Conservation (phyloP, 2,888 invertebrate genomes). For the Hoplodrina ambigua region DNA sequence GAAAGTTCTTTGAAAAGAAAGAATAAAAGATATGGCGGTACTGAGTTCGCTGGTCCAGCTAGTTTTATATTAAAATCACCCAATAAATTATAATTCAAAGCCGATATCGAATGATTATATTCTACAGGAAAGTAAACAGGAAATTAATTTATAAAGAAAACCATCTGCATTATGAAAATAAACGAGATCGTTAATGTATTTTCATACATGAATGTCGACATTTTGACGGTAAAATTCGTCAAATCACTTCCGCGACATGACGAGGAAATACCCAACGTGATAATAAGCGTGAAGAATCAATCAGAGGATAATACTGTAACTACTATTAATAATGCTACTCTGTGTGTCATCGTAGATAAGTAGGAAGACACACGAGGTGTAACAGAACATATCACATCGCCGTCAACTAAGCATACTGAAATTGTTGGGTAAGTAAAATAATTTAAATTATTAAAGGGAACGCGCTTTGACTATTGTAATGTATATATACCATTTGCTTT, state of each 20-base stretch:
- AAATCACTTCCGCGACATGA: slow-evolving; percentile 13
- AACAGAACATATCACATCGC: no score
- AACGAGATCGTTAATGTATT: slow-evolving; percentile 19
- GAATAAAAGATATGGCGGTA: no score
- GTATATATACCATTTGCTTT: no score
- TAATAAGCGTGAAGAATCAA: slow-evolving; percentile 29
- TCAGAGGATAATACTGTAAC: not conserved
- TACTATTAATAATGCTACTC: slow-evolving; percentile 15
- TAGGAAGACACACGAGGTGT: not conserved
- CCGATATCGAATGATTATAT: not conserved
- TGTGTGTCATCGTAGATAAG: not conserved
- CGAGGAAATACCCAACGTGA: not conserved
- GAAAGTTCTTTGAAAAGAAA: no score
- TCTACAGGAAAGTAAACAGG: not conserved
- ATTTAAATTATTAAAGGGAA: no score
- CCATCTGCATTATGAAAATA: slow-evolving; percentile 21
- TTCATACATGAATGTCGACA: not conserved
- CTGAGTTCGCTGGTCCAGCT: not conserved
- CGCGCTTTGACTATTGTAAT: no score
- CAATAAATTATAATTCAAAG: not conserved
- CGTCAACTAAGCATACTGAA: no score
- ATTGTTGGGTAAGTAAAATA: no score
- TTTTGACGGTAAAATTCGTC: slow-evolving; percentile 24
- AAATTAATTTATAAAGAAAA: slow-evolving; percentile 15
- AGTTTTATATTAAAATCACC: not conserved